Conservation (phyloP, 2,888 invertebrate genomes). For the Drosophila sordidapex region DNA sequence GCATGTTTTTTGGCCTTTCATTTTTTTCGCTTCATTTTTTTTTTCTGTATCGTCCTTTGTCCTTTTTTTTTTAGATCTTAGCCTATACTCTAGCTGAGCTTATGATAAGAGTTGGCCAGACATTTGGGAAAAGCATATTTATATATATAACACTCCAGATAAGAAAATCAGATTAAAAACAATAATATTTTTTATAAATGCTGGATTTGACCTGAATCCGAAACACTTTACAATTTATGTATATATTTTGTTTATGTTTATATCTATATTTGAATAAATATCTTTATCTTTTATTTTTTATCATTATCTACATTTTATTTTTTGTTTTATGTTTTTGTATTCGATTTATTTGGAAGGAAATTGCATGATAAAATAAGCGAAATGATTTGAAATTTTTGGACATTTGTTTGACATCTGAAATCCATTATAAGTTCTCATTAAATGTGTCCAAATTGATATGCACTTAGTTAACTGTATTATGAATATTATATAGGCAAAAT, state of each 20-base stretch:
- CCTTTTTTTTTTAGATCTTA: slow-evolving; percentile 30
- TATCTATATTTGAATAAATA: neutral
- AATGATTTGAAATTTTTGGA: neutral
- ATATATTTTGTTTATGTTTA: neutral
- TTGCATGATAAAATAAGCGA: neutral
- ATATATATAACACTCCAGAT: neutral
- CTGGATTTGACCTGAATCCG: neutral
- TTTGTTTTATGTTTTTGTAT: too few relatives aligned
- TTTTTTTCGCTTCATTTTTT: slow-evolving; percentile 21
- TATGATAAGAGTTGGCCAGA: neutral
- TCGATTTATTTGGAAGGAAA: neutral
- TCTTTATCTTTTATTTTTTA: neutral
- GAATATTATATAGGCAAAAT: neutral
- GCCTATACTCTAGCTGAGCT: slow-evolving; percentile 21
- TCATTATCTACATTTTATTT: neutral
- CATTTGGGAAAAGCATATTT: too few relatives aligned
- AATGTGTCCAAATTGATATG: too few relatives aligned
- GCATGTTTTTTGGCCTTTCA: slow-evolving; percentile 53
- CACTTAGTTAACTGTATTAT: neutral
- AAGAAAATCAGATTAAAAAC: neutral
- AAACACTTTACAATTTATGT: rapidly evolving
- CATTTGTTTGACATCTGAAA: neutral
- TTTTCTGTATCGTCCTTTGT: slow-evolving; percentile 44
- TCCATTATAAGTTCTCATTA: neutral
- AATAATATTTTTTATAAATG: neutral